Evolutionary conservation across 2,888 invertebrate genomes (phyloP), one percentile per base, ranked within the genome.

Genomic region (Bembecia ichneumoniformis): DNA sequence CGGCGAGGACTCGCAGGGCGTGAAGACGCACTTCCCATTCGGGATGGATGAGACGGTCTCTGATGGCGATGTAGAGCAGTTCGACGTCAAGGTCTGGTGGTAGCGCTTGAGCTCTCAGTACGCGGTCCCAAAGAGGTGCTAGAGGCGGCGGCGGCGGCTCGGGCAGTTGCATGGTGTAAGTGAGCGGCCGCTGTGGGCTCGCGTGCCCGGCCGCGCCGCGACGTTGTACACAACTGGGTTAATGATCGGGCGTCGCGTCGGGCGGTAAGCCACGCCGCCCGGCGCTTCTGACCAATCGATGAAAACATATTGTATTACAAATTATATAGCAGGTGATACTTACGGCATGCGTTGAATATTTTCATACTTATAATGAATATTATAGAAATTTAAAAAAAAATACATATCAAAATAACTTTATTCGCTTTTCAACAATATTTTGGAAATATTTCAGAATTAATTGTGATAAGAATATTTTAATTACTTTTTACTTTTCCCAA

Each of bases 21-120:
- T 95, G 94, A 57, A 94, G 92, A 9, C 95, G 90, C 35, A 95
- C 94, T 77, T 94, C 94, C 91, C 94, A 93, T 73, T 95, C 95
- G 1, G 94, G 93, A 71, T 94, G 93, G 40, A 90, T 88, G 46
- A 95, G 84, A 47, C 94, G 89, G 58, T 93, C 92, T 45, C 91
- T 87, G 64, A 94, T 91, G 61, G 93, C 93, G 49, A 89, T 78
- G 70, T 93, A 94, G 62, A 94, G 90, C 50, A 89, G 87, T 52
- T 86, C 82, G 1, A 91, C 89, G 65, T 92, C 91, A 47, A 92
- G 86, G 55, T 91, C 90, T 16, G 90, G 90, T 43, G 95, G 95
- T 50, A 95, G 87, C 49, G 91, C 89, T 51, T 91, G 90, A 52
- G 93, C 93, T 53, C 93, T 88, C 46, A 93, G 89, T 59, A 94